A percentile compares a stretch with the other conserved stretches of the same genome.
Conservation (phyloP, 2,113 vertebrate genomes). For the Dryoscopus gambensis region DNA sequence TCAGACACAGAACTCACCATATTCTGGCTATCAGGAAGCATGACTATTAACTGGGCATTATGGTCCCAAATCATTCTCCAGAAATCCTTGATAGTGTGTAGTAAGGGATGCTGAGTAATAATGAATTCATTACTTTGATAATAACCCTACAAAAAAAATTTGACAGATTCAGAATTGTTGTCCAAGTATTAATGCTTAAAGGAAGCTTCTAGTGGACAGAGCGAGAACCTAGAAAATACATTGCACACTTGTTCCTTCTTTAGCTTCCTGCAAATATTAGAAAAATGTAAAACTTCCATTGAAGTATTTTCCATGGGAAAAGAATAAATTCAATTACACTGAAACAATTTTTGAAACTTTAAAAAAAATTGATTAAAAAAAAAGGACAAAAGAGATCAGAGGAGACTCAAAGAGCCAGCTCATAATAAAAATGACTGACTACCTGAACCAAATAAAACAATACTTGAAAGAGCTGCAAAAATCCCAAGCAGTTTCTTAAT, state of each 20-base stretch:
- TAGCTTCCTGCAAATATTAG: neutral
- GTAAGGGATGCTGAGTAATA: constrained; percentile 91
- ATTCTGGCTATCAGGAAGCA: constrained; percentile 83
- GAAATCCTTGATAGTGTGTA: constrained; percentile 90
- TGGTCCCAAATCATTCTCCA: constrained; percentile 99
- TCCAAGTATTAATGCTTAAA: neutral
- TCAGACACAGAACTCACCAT: constrained; percentile 73
- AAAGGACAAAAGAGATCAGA: neutral
- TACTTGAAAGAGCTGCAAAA: neutral
- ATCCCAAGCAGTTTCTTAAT: neutral
- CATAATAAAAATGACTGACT: neutral
- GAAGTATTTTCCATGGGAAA: neutral
- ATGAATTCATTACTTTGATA: constrained; percentile 89
- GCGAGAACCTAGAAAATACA: neutral
- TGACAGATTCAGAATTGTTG: neutral
- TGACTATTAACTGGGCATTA: constrained; percentile 87
- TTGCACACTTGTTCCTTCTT: neutral
- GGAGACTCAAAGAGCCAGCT: neutral
- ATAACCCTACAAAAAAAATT: constrained; percentile 82
- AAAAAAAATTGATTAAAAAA: neutral
- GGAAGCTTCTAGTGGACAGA: neutral
- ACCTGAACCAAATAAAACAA: neutral
- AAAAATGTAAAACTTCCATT: neutral
- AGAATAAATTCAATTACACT: neutral
- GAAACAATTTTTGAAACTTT: neutral